phyloP scores from a whole-genome alignment of 2,888 invertebrate genomes.

The Idaea straminata region DNA sequence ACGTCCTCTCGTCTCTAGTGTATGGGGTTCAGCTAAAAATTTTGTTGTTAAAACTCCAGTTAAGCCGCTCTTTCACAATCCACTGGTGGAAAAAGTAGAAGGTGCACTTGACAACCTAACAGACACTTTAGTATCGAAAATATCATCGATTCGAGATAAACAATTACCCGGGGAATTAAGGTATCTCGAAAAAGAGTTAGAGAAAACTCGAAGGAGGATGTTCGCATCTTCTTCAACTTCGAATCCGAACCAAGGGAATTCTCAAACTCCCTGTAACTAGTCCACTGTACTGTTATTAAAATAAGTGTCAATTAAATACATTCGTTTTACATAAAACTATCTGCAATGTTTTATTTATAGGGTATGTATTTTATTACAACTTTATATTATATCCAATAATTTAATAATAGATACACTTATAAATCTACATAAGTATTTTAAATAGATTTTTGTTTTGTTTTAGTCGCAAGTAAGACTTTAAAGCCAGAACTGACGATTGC shows the following conservation, averaged over 20 bases:
- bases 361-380: not conserved
- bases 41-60: constrained; percentile 41
- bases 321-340: not conserved
- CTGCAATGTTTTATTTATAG: not conserved
- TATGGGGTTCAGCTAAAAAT: constrained; percentile 51
- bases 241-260: not conserved
- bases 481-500: constrained; percentile 38
- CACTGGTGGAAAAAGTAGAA: constrained; percentile 49
- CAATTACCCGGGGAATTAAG: constrained; percentile 49
- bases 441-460: constrained; percentile 31
- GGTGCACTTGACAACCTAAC: constrained; percentile 30
- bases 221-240: constrained; percentile 2
- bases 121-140: constrained; percentile 35
- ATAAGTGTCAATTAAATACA: not conserved
- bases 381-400: not conserved
- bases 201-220: constrained; percentile 45
- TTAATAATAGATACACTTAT: no score
- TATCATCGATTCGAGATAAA: constrained; percentile 42
- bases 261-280: not conserved
- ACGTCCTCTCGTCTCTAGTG: constrained; percentile 48
- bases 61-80: constrained; percentile 48
- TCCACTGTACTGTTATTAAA: not conserved
- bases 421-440: no score
- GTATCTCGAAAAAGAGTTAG: constrained; percentile 56
- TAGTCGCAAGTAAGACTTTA: constrained; percentile 47